Percentiles rank a stretch among this genome's conserved stretches.
These are phyloP conservation scores for Cossypha caffra DNA, from an alignment of 2,797 vertebrate species.

Conservation along the genomic window DNA sequence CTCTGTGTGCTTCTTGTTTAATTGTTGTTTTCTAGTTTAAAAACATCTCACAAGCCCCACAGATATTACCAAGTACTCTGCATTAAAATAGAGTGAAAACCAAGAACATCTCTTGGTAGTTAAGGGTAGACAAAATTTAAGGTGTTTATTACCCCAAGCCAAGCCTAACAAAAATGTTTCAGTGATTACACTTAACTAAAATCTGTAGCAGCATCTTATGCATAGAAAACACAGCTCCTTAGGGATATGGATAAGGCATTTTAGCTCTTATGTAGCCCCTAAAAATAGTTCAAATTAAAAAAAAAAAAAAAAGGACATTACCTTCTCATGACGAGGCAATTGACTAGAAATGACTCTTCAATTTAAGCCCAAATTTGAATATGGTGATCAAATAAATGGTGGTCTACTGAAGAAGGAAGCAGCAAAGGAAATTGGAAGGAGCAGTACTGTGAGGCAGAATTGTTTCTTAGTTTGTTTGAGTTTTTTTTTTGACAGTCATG, in stretches of 20 bases:
- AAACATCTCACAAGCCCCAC: neutral
- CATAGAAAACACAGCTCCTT: neutral
- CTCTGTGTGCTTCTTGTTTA: neutral
- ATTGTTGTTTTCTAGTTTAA: neutral
- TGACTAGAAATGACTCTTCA: neutral
- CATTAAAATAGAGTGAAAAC: neutral
- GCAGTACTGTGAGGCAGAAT: neutral
- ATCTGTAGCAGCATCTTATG: neutral
- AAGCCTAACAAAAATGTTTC: neutral
- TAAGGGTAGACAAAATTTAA: neutral
- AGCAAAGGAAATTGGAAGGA: neutral
- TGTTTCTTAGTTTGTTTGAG: neutral
- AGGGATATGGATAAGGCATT: neutral
- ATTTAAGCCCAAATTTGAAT: neutral
- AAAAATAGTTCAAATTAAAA: neutral
- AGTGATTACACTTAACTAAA: neutral
- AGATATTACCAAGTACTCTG: neutral
- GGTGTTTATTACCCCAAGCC: neutral
- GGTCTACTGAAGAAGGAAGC: neutral
- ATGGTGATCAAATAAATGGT: neutral
- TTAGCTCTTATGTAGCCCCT: neutral
- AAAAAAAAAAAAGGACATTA: neutral
- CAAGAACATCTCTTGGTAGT: neutral
- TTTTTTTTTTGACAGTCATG: neutral
- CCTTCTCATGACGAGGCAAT: neutral